phyloP scores from a whole-genome alignment of 2,888 invertebrate genomes.

The Caenorhabditis imperialis region DNA sequence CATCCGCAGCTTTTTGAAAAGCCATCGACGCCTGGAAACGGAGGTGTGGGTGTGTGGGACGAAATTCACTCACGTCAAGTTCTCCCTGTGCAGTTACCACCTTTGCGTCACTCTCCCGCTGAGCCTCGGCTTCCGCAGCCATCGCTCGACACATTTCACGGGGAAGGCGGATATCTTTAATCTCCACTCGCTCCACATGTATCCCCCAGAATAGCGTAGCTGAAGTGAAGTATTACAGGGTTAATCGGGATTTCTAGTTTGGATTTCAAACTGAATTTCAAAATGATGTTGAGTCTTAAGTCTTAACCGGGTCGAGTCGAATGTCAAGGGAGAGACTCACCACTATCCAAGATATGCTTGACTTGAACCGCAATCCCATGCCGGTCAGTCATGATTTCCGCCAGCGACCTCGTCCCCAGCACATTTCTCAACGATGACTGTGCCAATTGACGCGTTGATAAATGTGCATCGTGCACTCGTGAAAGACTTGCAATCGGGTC shows the following conservation, averaged over 20 bases:
- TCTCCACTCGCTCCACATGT: slow-evolving; percentile 73
- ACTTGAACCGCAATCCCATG: slow-evolving; percentile 77
- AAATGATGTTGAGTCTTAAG: too few relatives aligned
- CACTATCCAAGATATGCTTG: slow-evolving; percentile 76
- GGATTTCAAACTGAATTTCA: too few relatives aligned
- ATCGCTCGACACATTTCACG: slow-evolving; percentile 68
- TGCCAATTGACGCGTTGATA: slow-evolving; percentile 78
- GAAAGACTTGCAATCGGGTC: slow-evolving; percentile 73
- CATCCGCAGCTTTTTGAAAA: slow-evolving; percentile 67
- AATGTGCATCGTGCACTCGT: slow-evolving; percentile 77
- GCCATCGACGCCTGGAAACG: slow-evolving; percentile 67
- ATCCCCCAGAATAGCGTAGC: slow-evolving; percentile 73
- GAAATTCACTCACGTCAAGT: slow-evolving; percentile 29
- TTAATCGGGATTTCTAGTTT: too few relatives aligned
- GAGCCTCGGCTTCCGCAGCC: slow-evolving; percentile 74
- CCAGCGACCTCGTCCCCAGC: slow-evolving; percentile 76
- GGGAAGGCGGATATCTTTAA: slow-evolving; percentile 75
- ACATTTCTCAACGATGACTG: slow-evolving; percentile 75
- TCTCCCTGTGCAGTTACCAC: slow-evolving; percentile 71
- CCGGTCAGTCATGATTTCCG: slow-evolving; percentile 78
- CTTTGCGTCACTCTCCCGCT: slow-evolving; percentile 71
- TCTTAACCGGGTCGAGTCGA: too few relatives aligned
- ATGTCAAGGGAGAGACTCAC: too few relatives aligned
- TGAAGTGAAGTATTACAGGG: slow-evolving; percentile 23
- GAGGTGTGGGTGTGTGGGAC: neutral